A percentile compares a stretch with the other conserved stretches of the same genome.
These are phyloP conservation scores for Mandrillus leucophaeus DNA, from an alignment of 2,113 vertebrate genomes.

Conservation along the genomic window DNA sequence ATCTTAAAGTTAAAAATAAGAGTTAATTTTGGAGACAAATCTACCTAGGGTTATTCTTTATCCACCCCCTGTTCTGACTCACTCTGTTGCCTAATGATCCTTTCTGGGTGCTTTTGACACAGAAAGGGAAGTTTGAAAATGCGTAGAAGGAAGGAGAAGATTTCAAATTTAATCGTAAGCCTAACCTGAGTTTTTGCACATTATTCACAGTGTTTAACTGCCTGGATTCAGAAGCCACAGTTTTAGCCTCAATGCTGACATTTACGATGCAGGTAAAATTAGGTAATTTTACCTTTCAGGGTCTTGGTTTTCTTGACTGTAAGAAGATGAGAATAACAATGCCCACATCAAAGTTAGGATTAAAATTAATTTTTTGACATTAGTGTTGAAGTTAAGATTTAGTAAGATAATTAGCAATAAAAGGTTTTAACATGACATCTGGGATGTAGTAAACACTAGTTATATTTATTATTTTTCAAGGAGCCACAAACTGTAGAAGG, in stretches of 20 bases:
- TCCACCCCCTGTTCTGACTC: neutral
- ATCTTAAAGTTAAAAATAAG: neutral
- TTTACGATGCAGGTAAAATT: neutral
- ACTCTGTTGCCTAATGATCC: neutral
- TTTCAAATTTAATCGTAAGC: neutral
- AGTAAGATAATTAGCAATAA: conserved; percentile 49
- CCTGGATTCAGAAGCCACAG: neutral
- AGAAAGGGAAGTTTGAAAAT: neutral
- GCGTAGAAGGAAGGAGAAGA: neutral
- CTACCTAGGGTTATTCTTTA: neutral
- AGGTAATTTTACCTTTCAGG: neutral
- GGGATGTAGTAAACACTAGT: neutral
- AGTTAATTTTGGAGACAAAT: conserved; percentile 1
- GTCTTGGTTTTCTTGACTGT: neutral
- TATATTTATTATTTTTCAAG: conserved; percentile 27
- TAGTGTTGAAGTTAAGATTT: neutral
- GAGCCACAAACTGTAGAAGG: neutral
- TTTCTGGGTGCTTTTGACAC: neutral
- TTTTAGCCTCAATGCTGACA: neutral
- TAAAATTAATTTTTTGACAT: neutral
- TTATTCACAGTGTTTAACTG: neutral
- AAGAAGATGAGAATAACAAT: neutral
- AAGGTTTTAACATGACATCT: neutral
- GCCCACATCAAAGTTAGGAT: neutral
- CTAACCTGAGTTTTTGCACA: neutral